Percentiles rank a stretch among this genome's conserved stretches.
These are phyloP conservation scores for Orycteropus afer DNA, from an alignment of 2,113 vertebrate genomes.

Conservation along the genomic window DNA sequence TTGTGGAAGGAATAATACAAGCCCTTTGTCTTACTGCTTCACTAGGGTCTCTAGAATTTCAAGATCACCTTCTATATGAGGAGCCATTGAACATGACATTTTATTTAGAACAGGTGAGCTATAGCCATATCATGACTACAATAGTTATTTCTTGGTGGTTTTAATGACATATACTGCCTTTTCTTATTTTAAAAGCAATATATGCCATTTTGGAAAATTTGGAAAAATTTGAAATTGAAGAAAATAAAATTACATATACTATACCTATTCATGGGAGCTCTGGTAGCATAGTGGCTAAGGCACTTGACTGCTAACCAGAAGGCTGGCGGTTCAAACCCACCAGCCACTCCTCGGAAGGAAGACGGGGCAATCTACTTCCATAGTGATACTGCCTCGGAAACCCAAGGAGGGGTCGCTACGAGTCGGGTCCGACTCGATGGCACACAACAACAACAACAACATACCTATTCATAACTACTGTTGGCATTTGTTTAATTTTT, in stretches of 20 bases:
- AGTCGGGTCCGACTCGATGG: no score
- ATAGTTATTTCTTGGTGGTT: not conserved
- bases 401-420: no score
- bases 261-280: not conserved
- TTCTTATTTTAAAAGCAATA: not conserved
- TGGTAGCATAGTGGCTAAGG: no score
- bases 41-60: not conserved
- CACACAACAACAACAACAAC: no score
- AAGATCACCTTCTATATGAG: not conserved
- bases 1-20: not conserved
- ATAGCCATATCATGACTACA: not conserved
- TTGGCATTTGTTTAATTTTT: not conserved
- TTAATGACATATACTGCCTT: not conserved
- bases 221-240: not conserved
- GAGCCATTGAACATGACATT: not conserved
- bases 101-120: not conserved
- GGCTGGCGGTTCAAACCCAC: no score
- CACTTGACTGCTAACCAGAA: no score
- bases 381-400: no score
- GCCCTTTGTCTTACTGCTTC: not conserved
- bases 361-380: no score
- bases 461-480: not conserved
- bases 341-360: no score
- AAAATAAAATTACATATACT: not conserved
- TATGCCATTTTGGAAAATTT: conserved; percentile 4